These are phyloP conservation scores for Rachycentron canadum DNA, from an alignment of 2,797 vertebrate genomes.

Conservation along the genomic window DNA sequence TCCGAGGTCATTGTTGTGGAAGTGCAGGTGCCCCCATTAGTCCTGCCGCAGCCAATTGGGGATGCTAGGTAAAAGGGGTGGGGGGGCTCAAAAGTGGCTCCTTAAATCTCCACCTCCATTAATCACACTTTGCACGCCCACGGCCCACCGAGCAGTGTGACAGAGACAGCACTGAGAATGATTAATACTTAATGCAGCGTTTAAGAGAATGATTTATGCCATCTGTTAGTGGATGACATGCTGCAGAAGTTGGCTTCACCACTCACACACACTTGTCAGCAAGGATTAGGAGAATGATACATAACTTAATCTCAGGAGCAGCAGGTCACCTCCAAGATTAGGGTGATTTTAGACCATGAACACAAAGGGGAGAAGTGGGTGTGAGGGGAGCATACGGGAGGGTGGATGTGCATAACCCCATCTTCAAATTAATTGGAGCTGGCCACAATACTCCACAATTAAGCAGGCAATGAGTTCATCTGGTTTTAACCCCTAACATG, in stretches of 20 bases:
- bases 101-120: conserved; percentile 83
- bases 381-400: conserved; percentile 52
- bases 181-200: conserved; percentile 89
- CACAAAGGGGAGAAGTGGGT: conserved; percentile 63
- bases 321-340: conserved; percentile 86
- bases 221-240: conserved; percentile 86
- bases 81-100: conserved; percentile 72
- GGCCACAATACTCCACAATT: conserved; percentile 35
- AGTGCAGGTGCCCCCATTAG: conserved; percentile 54
- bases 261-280: conserved; percentile 83
- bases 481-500: conserved; percentile 12
- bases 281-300: conserved; percentile 85
- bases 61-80: conserved; percentile 63
- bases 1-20: conserved; percentile 69
- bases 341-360: conserved; percentile 78
- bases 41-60: conserved; percentile 56
- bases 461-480: conserved; percentile 40
- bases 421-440: conserved; percentile 63
- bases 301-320: conserved; percentile 85
- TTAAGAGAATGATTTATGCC: conserved; percentile 91
- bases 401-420: conserved; percentile 68
- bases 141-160: conserved; percentile 77
- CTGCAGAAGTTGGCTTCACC: conserved; percentile 79
- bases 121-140: conserved; percentile 86
- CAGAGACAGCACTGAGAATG: conserved; percentile 86